phyloP scores from a whole-genome alignment of 2,888 invertebrate genomes.

The Scaptomyza polygonia region DNA sequence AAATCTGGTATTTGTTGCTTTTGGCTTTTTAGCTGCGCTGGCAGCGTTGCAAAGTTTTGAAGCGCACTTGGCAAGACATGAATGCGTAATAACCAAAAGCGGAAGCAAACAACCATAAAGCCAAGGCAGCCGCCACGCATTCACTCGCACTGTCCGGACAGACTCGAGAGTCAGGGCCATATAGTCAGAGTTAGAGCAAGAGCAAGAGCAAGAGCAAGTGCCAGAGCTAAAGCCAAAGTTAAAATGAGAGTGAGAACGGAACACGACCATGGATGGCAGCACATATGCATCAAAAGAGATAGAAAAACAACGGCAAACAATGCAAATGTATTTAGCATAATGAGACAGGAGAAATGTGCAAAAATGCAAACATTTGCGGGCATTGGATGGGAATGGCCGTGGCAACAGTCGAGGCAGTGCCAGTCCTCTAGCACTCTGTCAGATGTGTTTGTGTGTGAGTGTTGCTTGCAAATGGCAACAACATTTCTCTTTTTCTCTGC shows the following conservation, averaged over 20 bases:
- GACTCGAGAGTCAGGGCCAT: slow-evolving; percentile 23
- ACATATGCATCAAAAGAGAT: slow-evolving; percentile 82
- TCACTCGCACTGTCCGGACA: slow-evolving; percentile 33
- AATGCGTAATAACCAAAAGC: slow-evolving; percentile 80
- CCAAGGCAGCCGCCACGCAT: slow-evolving; percentile 64
- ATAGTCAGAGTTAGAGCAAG: slow-evolving; percentile 10
- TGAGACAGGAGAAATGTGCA: slow-evolving; percentile 82
- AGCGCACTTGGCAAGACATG: slow-evolving; percentile 81
- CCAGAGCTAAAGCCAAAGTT: slow-evolving; percentile 1
- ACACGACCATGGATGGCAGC: slow-evolving; percentile 49
- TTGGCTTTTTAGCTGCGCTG: slow-evolving; percentile 69
- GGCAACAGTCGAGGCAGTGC: slow-evolving; percentile 8
- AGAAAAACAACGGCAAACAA: slow-evolving; percentile 82
- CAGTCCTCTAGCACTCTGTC: slow-evolving; percentile 55
- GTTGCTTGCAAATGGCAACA: slow-evolving; percentile 68
- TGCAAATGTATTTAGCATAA: slow-evolving; percentile 82
- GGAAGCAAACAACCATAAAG: slow-evolving; percentile 81
- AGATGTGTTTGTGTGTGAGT: slow-evolving; percentile 61
- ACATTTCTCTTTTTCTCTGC: slow-evolving; percentile 57
- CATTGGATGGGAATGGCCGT: slow-evolving; percentile 30
- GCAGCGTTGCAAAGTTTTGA: slow-evolving; percentile 67
- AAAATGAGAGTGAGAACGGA: slow-evolving; percentile 23
- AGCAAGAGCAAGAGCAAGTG: neutral
- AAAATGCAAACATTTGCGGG: slow-evolving; percentile 79
- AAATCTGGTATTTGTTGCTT: slow-evolving; percentile 80